Conservation (phyloP, 2,888 invertebrate species). For the Synergus laeviventris region DNA sequence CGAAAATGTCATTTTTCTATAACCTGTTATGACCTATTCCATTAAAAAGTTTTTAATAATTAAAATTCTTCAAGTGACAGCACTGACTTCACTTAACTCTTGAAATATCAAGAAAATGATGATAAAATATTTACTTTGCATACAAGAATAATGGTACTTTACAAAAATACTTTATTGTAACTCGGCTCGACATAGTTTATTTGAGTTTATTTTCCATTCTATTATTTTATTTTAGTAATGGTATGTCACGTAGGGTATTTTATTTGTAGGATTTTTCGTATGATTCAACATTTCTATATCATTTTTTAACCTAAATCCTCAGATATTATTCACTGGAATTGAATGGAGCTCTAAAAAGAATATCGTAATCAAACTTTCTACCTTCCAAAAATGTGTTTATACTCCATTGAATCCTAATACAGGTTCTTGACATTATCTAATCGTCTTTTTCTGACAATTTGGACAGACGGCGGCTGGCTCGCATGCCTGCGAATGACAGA, state of each 20-base stretch:
- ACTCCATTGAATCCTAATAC: neutral
- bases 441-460: constrained; percentile 44
- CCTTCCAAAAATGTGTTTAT: neutral
- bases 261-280: no score
- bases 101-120: neutral
- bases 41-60: neutral
- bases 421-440: constrained; percentile 13
- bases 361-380: neutral
- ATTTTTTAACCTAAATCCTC: no score
- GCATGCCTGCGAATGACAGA: constrained; percentile 48
- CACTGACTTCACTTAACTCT: no score
- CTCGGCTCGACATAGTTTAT: no score
- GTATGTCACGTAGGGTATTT: no score
- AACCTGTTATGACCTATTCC: neutral
- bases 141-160: no score
- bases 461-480: constrained; percentile 45
- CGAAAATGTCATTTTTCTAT: neutral
- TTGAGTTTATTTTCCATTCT: no score
- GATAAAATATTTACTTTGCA: no score
- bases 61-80: neutral
- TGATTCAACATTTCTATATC: no score
- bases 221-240: no score
- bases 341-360: neutral
- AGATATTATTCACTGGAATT: neutral
- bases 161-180: no score